Evolutionary conservation across 2,797 vertebrate species (phyloP), one percentile per base, ranked within the genome.

Genomic region (Sebastes taczanowskii): DNA sequence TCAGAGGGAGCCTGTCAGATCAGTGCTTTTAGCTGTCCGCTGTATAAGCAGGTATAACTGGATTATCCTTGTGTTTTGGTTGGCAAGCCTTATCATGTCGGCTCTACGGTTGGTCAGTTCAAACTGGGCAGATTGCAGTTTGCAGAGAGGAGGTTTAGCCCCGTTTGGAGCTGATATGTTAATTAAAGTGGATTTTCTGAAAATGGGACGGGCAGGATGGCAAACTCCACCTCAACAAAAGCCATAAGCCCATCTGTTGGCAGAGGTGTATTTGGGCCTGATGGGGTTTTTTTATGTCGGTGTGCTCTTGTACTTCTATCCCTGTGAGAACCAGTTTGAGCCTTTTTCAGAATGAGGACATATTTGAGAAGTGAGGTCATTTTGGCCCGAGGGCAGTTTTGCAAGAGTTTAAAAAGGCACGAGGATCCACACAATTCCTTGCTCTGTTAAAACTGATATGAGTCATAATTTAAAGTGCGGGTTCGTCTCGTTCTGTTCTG

Each of bases 141-240:
- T 85, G 88, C 90, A 93, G 84, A 88, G 88, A 78, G 71, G 71
- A 83, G 94, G 74, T 94, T 94, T 94, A 94, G 92, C 93, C 90
- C 91, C 65, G 77, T 93, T 95, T 93, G 90, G 81, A 92, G 89
- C 92, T 92, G 93, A 95, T 95, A 94, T 94, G 93, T 95, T 95
- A 95, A 95, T 95, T 95, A 95, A 95, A 94, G 90, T 91, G 91
- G 94, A 94, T 95, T 94, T 93, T 88, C 62, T 60, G 73, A 91
- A 92, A 95, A 90, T 88, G 86, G 90, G 86, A 92, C 81, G 53
- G 79, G 82, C 84, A 90, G 86, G 69, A 91, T 88, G 83, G 88
- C 79, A 90, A 92, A 90, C 89, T 91, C 86, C 81, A 91, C 91
- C 92, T 92, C 86, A 88, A 88, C 90, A 93, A 91, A 92, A 92